Percentiles rank a stretch among this genome's conserved stretches.
phyloP scores from a whole-genome alignment of 2,888 invertebrate species.

The Macrostomum cliftonense region DNA sequence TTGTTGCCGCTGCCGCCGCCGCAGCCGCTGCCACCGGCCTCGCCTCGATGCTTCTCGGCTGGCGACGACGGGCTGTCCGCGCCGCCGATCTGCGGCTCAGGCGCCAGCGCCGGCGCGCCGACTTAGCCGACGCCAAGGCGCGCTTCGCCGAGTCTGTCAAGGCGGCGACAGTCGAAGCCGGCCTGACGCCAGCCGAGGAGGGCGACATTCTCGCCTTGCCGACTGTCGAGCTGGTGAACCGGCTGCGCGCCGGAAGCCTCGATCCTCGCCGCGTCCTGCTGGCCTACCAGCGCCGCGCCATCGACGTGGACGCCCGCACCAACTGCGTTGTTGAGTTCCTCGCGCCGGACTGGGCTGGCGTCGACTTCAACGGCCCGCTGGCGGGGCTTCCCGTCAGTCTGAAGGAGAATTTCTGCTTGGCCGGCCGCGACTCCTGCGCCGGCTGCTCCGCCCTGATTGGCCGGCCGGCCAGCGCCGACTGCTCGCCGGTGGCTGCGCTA shows the following conservation, averaged over 20 bases:
- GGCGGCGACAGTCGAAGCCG: no score
- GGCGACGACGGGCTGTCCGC: no score
- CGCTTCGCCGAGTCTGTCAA: no score
- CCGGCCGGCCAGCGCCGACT: constrained; percentile 3
- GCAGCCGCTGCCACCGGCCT: no score
- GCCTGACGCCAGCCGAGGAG: no score
- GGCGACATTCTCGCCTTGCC: no score
- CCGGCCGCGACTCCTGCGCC: constrained; percentile 11
- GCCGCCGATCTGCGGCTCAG: no score
- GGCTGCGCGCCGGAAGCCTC: neutral
- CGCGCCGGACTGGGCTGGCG: constrained; percentile 14
- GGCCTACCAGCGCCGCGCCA: constrained; percentile 11
- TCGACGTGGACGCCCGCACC: constrained; percentile 15
- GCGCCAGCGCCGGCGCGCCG: no score
- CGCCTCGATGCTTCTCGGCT: no score
- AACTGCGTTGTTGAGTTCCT: constrained; percentile 26
- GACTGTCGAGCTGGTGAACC: no score
- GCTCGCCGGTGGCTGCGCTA: constrained; percentile 7
- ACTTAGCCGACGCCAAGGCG: no score
- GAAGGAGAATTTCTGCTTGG: constrained; percentile 25
- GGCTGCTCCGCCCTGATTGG: constrained; percentile 4
- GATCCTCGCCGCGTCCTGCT: neutral
- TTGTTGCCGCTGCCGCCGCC: no score
- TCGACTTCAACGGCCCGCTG: constrained; percentile 18
- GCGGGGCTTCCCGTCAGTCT: constrained; percentile 27